Conservation (phyloP, 92 coral and sea anemone species). For the Desmophyllum pertusum region DNA sequence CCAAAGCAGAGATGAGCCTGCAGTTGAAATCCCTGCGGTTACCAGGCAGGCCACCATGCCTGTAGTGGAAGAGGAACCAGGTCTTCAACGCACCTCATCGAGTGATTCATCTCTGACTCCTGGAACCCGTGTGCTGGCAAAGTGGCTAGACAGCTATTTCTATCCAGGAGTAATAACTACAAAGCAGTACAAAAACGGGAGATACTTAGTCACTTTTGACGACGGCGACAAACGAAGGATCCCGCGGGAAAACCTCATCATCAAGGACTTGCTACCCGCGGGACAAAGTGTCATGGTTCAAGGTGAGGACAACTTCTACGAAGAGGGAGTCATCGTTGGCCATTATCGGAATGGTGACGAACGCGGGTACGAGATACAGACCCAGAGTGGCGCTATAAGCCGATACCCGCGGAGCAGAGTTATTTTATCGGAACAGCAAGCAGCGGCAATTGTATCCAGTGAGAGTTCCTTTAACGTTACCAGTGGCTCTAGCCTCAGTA, state of each 20-base stretch:
- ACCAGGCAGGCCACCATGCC: conserved; percentile 46
- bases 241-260: conserved; percentile 69
- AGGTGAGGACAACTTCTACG: conserved; percentile 78
- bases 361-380: conserved; percentile 82
- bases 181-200: conserved; percentile 60
- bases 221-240: conserved; percentile 89
- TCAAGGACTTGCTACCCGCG: conserved; percentile 66
- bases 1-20: conserved; percentile 3
- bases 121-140: conserved; percentile 88
- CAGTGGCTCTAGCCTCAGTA: conserved; percentile 52
- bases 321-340: conserved; percentile 82
- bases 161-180: conserved; percentile 82
- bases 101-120: conserved; percentile 43
- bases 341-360: conserved; percentile 64
- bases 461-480: conserved; percentile 45
- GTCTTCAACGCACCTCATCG: conserved; percentile 28
- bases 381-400: conserved; percentile 52
- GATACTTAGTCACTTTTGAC: conserved; percentile 73
- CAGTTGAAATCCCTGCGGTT: conserved; percentile 23
- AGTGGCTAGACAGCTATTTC: conserved; percentile 84
- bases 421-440: conserved; percentile 76
- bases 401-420: conserved; percentile 72
- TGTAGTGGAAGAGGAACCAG: conserved; percentile 23
- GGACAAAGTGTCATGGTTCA: conserved; percentile 89
- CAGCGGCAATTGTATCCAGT: conserved; percentile 65